phyloP scores from a whole-genome alignment of 1,140 invertebrate genomes.

The Schlechtendalia chinensis region DNA sequence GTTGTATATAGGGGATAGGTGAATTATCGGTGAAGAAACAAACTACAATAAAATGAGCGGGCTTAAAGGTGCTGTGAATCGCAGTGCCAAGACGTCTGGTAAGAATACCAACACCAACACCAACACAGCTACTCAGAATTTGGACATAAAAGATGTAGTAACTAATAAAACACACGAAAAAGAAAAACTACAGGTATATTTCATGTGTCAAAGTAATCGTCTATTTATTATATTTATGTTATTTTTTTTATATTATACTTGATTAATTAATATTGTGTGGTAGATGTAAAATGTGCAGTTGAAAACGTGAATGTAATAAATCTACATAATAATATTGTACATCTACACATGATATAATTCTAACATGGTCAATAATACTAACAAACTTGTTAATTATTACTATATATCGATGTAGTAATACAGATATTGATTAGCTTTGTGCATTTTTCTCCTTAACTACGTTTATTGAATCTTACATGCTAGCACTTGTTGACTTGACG shows the following conservation, averaged over 20 bases:
- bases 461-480: no score
- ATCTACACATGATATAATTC: no score
- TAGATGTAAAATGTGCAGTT: background rate
- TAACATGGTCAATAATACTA: no score
- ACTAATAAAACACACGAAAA: slow-evolving; percentile 16
- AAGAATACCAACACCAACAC: slow-evolving; percentile 22
- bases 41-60: slow-evolving; percentile 40
- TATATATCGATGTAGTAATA: no score
- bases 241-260: background rate
- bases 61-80: slow-evolving; percentile 38
- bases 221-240: background rate
- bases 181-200: slow-evolving; percentile 36
- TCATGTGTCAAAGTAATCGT: background rate
- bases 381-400: no score
- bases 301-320: no score
- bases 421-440: no score
- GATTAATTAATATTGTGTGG: background rate
- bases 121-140: slow-evolving; percentile 1
- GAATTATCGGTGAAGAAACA: background rate
- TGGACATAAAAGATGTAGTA: slow-evolving; percentile 8
- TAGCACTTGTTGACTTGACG: no score
- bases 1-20: slow-evolving; percentile 42
- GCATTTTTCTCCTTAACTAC: no score
- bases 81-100: slow-evolving; percentile 36
- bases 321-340: no score